Evolutionary conservation across 2,888 invertebrate species (phyloP).

Genomic region (Dryadula phaetusa): DNA sequence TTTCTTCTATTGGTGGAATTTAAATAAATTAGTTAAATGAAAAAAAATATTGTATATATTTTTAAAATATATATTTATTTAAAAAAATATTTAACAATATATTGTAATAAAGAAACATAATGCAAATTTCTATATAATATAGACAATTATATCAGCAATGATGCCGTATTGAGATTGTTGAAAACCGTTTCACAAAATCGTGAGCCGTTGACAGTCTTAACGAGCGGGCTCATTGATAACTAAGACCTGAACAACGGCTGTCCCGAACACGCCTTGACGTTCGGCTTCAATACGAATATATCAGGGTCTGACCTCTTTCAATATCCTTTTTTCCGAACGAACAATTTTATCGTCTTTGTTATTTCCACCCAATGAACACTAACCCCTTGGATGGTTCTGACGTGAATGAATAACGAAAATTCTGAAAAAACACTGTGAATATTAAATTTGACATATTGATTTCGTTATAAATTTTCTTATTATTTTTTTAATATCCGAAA

Average conservation of each 20-base stretch:
- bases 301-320: constrained; percentile 80
- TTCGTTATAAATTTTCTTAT: neutral
- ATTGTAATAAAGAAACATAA: neutral
- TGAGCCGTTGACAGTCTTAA: constrained; percentile 46
- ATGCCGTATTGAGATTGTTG: neutral
- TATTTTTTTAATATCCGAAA: neutral
- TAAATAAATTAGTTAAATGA: constrained; percentile 17
- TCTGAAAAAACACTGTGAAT: constrained; percentile 24
- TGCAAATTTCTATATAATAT: neutral
- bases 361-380: constrained; percentile 81
- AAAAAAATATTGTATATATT: neutral
- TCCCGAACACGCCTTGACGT: constrained; percentile 70
- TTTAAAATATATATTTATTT: neutral
- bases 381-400: constrained; percentile 78
- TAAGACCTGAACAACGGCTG: constrained; percentile 70
- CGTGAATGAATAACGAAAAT: constrained; percentile 65
- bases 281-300: constrained; percentile 75
- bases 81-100: neutral
- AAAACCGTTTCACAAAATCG: constrained; percentile 15
- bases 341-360: constrained; percentile 82
- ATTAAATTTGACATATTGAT: constrained; percentile 25
- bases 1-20: neutral
- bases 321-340: constrained; percentile 81
- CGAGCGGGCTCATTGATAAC: constrained; percentile 57
- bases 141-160: neutral